Conservation (phyloP, 2,113 vertebrate genomes). For the Suncus etruscus region DNA sequence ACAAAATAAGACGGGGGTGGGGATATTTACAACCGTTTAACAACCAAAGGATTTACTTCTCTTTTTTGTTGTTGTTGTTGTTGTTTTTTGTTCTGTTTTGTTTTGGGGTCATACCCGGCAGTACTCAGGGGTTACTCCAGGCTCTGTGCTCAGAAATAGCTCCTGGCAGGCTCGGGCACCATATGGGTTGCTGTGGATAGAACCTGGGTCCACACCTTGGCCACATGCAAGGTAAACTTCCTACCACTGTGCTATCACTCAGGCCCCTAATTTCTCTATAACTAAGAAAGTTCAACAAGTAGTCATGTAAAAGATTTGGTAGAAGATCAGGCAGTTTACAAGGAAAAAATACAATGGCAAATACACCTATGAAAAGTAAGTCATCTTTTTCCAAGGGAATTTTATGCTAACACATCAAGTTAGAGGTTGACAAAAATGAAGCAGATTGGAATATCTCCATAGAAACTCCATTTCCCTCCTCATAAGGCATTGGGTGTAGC, state of each 20-base stretch:
- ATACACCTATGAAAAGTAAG: neutral
- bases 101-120: too few relatives aligned
- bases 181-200: too few relatives aligned
- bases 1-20: neutral
- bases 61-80: neutral
- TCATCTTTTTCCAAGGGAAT: neutral
- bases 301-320: neutral
- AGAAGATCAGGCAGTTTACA: neutral
- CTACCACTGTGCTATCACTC: too few relatives aligned
- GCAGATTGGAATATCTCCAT: neutral
- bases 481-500: neutral
- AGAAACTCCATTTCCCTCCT: neutral
- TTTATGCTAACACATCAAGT: neutral
- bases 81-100: too few relatives aligned
- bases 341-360: neutral
- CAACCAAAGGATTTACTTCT: neutral
- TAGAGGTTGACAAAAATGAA: neutral
- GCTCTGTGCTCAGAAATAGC: too few relatives aligned
- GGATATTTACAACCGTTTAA: slow-evolving; percentile 8
- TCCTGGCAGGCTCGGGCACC: too few relatives aligned
- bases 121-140: too few relatives aligned
- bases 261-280: neutral
- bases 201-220: too few relatives aligned
- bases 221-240: too few relatives aligned
- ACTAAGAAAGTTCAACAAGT: neutral